Percentiles rank a stretch among this genome's conserved stretches.
These are phyloP conservation scores for Bubo blakistoni DNA, from an alignment of 2,113 vertebrate genomes.

Conservation along the genomic window DNA sequence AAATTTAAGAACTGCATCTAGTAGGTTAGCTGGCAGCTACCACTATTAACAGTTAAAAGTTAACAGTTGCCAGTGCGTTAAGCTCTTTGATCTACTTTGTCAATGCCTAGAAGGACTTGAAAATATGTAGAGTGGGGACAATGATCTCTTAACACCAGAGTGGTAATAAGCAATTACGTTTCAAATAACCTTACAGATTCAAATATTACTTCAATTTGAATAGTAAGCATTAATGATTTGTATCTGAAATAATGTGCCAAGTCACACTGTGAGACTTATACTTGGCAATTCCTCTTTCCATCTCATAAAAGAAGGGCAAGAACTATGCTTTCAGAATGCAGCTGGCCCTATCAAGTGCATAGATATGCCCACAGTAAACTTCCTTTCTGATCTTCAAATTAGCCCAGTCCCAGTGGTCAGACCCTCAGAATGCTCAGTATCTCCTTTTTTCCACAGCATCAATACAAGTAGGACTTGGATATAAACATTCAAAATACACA, in stretches of 20 bases:
- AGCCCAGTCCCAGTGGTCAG: neutral
- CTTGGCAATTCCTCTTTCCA: neutral
- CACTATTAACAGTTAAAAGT: too few relatives aligned
- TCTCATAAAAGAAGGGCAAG: neutral
- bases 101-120: neutral
- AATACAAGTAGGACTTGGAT: neutral
- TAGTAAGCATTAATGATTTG: neutral
- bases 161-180: neutral
- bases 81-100: neutral
- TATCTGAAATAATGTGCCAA: neutral
- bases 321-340: neutral
- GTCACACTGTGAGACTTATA: neutral
- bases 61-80: neutral
- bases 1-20: neutral
- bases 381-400: neutral
- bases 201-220: neutral
- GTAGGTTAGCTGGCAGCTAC: neutral
- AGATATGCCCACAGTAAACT: neutral
- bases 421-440: neutral
- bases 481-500: neutral
- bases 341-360: neutral
- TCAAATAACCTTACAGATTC: neutral
- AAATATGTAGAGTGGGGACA: neutral
- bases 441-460: neutral
- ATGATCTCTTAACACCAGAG: neutral